Evolutionary conservation across 2,797 vertebrate species (phyloP).

Genomic region (Buceros bicornis): DNA sequence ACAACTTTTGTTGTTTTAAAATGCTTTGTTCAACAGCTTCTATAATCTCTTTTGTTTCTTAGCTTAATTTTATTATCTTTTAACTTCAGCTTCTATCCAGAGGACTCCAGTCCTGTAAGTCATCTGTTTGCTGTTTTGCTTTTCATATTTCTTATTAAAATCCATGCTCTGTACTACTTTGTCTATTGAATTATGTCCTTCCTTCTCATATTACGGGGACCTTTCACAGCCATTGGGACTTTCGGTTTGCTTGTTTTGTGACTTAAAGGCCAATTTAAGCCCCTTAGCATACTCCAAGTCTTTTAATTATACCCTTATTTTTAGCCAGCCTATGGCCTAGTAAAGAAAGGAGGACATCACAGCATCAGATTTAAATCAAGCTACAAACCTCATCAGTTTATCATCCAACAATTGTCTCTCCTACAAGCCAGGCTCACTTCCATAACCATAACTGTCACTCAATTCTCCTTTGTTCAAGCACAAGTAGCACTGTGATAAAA

Average conservation of each 20-base stretch:
- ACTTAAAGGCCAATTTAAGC: background rate
- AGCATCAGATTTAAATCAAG: background rate
- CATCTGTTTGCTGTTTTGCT: background rate
- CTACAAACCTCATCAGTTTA: background rate
- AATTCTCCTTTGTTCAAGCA: background rate
- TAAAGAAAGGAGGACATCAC: slow-evolving; percentile 8
- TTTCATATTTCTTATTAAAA: background rate
- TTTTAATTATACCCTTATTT: background rate
- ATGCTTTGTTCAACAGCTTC: background rate
- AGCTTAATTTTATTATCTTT: slow-evolving; percentile 30
- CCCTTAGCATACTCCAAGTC: background rate
- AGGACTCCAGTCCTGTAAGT: background rate
- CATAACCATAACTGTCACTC: background rate
- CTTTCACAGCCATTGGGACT: background rate
- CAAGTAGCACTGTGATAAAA: background rate
- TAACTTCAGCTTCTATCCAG: background rate
- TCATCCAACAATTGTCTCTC: background rate
- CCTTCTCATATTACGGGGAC: background rate
- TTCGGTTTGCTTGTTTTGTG: background rate
- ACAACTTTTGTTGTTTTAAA: background rate
- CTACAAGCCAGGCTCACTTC: background rate
- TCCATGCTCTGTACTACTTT: background rate
- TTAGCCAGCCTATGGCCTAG: background rate
- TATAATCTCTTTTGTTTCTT: slow-evolving; percentile 12
- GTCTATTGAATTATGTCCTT: background rate